These are phyloP conservation scores for Ormyrus nitidulus DNA, from an alignment of 2,888 invertebrate genomes.

Conservation along the genomic window DNA sequence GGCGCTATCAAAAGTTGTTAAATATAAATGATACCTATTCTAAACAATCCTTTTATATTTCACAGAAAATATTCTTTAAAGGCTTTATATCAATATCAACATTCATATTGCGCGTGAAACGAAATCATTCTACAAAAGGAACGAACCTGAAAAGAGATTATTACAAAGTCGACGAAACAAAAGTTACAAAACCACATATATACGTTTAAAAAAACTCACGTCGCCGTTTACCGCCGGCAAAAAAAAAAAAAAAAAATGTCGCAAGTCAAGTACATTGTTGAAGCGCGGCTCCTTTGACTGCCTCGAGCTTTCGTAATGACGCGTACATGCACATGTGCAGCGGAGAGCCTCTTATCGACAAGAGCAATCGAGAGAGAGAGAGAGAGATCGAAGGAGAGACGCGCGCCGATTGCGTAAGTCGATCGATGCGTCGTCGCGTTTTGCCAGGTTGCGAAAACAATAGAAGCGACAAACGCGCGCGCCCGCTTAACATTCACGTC, in stretches of 20 bases:
- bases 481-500: slow-evolving; percentile 27
- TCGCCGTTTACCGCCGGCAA: no score
- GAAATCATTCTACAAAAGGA: no score
- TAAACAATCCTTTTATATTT: not conserved
- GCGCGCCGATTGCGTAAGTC: slow-evolving; percentile 8
- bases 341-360: slow-evolving; percentile 37
- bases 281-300: not conserved
- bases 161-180: no score
- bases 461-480: not conserved
- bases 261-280: not conserved
- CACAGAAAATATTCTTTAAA: not conserved
- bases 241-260: not conserved
- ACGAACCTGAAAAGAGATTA: no score
- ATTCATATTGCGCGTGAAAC: no score
- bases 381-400: not conserved
- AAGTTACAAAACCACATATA: no score
- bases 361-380: not conserved
- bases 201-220: no score
- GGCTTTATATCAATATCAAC: not conserved
- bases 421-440: slow-evolving; percentile 21
- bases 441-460: slow-evolving; percentile 14
- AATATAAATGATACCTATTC: no score
- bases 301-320: slow-evolving; percentile 10
- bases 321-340: not conserved
- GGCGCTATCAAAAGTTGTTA: no score